Evolutionary conservation across 2,797 vertebrate genomes (phyloP).

Genomic region (Catamblyrhynchus diadema): DNA sequence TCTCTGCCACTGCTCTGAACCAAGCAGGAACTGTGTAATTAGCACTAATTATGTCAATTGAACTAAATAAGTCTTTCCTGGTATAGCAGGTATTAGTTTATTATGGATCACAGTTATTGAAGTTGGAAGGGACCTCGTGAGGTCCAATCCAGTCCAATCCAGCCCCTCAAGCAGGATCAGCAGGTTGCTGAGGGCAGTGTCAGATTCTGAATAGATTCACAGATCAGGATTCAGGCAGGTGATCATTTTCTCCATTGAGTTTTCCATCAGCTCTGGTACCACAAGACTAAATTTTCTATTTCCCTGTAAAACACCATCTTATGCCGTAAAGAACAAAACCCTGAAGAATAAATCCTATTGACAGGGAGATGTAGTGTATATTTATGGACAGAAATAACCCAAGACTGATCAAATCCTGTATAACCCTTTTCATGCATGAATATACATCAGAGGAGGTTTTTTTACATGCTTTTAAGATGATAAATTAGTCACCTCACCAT

Average conservation of each 20-base stretch:
- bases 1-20: not conserved
- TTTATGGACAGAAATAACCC: not conserved
- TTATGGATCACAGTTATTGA: not conserved
- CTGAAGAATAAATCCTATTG: not conserved
- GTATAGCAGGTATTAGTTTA: not conserved
- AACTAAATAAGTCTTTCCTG: not conserved
- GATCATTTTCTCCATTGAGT: not conserved
- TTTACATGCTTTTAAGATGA: not conserved
- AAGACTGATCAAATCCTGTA: not conserved
- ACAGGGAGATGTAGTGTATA: not conserved
- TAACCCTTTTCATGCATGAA: not conserved
- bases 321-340: not conserved
- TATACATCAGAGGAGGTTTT: not conserved
- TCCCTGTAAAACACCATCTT: not conserved
- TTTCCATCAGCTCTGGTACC: not conserved
- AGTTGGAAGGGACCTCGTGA: not conserved
- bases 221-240: not conserved
- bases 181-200: not conserved
- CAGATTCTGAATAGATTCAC: not conserved
- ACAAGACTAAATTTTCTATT: not conserved
- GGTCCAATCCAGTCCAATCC: not conserved
- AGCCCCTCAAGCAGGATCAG: not conserved
- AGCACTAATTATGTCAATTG: not conserved
- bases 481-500: not conserved
- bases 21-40: not conserved